Base-by-base conservation (phyloP, 1,140 invertebrate species). In the Helicoverpa zea region DNA sequence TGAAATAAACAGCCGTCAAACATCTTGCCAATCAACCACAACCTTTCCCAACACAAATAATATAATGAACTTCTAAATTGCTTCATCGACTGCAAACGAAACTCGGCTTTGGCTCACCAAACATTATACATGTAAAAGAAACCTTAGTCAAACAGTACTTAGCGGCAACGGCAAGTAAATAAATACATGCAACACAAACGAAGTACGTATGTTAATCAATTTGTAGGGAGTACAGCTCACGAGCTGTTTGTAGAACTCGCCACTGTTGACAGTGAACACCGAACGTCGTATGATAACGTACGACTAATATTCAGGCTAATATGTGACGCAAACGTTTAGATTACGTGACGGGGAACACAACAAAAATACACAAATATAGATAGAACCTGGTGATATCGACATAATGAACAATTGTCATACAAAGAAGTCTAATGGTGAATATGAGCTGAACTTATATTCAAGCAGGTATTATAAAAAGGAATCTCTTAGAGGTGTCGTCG, bases 211-310 rank as follows among this genome's bases (percentile, higher is more conserved):
- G 35, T 43, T 75, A 47, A 59, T 75, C 54, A 47, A 75, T 59
- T 58, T 75, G 56, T 75, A 16, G 35, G 72, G 35, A 59, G 73
- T 29, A 29, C 43, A 52, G 64, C 66, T 70, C 47, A 47, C 66
- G 47, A 51, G 23, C 35, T 79, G 76, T 73, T 82, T 73, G 77
- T 66, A 30, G 56, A 58, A 68, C 49, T 70, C 43, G 54, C 64
- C 52, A 59, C 18, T 79, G 66, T 72, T 70, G 77, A 70, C 77
- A 70, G 64, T 47, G 64, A 79, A 79, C 56, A 79, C 64, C 47
- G 54, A 79, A 72, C 64, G 18, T 70, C 18, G 16, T 79, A 70
- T 68, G 43, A 58, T 79, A 66, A 59, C 52, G 18, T 79, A 59
- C 18, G 43, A 79, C 52, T 79, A 79, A 47, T 79, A 70, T 70